Evolutionary conservation across 2,888 invertebrate genomes (phyloP).

Genomic region (Macaria notata): DNA sequence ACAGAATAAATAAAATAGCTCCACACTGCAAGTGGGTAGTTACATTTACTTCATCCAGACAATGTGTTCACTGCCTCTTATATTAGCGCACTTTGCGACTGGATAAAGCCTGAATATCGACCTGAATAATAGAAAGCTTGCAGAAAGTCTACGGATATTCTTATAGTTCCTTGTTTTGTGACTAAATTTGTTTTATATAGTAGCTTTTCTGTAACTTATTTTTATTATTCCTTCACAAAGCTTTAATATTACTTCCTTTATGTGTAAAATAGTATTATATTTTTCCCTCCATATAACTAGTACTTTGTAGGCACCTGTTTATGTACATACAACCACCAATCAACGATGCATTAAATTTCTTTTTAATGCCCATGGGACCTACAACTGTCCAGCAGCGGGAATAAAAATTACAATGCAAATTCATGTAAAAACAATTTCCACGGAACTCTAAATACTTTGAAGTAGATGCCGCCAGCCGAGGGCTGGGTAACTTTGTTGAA

Average conservation of each 20-base stretch:
- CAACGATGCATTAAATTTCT: background rate
- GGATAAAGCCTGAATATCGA: slow-evolving; percentile 18
- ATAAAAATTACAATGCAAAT: slow-evolving; percentile 24
- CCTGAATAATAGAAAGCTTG: slow-evolving; percentile 3
- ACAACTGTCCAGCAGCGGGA: slow-evolving; percentile 12
- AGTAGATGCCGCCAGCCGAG: slow-evolving; percentile 27
- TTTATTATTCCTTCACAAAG: no score
- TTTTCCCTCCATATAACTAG: no score
- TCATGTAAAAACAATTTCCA: slow-evolving; percentile 34
- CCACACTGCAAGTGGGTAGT: no score
- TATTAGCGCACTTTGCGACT: slow-evolving; percentile 19
- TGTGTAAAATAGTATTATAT: no score
- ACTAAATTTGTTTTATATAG: no score
- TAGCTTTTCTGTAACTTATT: no score
- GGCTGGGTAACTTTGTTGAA: slow-evolving; percentile 56
- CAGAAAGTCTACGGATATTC: background rate
- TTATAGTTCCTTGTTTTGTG: no score
- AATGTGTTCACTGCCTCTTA: slow-evolving; percentile 18
- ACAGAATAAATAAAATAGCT: no score
- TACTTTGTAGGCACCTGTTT: no score
- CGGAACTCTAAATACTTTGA: slow-evolving; percentile 35
- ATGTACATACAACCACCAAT: background rate
- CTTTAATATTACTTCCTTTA: no score
- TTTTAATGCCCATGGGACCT: slow-evolving; percentile 4
- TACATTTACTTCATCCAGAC: no score